These are phyloP conservation scores for Epiperipatus broadwayi DNA, from an alignment of 2,888 invertebrate species.

Conservation along the genomic window DNA sequence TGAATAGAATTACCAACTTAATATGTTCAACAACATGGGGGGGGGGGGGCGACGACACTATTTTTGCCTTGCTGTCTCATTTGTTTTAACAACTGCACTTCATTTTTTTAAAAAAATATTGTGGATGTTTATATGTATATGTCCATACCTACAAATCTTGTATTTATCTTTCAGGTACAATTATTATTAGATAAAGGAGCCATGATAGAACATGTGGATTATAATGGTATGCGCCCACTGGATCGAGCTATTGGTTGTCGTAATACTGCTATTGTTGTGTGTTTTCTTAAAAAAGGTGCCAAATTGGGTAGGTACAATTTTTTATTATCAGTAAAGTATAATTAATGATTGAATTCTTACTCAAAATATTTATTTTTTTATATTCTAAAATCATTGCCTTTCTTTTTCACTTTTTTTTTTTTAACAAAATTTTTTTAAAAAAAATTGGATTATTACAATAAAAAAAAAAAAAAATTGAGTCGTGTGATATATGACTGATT, in stretches of 20 bases:
- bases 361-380: neutral
- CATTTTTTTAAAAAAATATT: conserved; percentile 14
- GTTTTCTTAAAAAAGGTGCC: conserved; percentile 79
- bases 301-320: conserved; percentile 42
- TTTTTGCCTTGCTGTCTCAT: no score
- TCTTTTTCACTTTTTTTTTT: no score
- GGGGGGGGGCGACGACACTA: no score
- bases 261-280: conserved; percentile 67
- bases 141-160: conserved; percentile 5
- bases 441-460: no score
- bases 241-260: conserved; percentile 80
- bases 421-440: no score
- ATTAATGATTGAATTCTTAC: no score
- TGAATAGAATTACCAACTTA: no score
- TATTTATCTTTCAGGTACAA: conserved; percentile 41
- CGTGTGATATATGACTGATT: no score
- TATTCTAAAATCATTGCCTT: no score
- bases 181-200: conserved; percentile 70
- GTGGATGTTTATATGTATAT: conserved; percentile 13
- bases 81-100: no score
- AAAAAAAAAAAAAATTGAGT: no score
- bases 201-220: conserved; percentile 71
- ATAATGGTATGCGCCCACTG: conserved; percentile 72
- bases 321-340: conserved; percentile 1
- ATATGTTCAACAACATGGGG: no score